Percentiles rank a stretch among this genome's conserved stretches.
Conservation (phyloP, 1,140 invertebrate genomes). For the Trichomalopsis sarcophagae region DNA sequence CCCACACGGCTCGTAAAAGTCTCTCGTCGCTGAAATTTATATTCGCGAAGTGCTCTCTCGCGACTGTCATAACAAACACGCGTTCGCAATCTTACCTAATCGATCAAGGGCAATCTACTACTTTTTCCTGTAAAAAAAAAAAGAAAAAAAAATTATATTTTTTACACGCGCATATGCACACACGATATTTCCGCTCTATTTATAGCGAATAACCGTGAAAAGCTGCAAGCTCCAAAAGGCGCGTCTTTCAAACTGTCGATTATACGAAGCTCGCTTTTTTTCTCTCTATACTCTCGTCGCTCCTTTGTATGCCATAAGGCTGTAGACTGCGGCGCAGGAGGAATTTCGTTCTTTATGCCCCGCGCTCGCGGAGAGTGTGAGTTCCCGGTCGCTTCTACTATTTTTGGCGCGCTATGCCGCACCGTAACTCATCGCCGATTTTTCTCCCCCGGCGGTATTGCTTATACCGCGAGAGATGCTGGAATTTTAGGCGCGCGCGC, state of each 20-base stretch:
- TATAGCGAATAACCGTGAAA: neutral
- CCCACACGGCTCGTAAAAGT: neutral
- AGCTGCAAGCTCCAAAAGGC: too few species aligned
- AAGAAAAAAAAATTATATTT: neutral
- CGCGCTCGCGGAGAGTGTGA: neutral
- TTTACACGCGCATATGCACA: too few species aligned
- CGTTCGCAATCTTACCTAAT: conserved; percentile 51
- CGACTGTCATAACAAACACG: conserved; percentile 63
- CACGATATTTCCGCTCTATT: neutral
- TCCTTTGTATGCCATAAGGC: neutral
- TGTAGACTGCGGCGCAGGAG: neutral
- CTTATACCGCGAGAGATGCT: neutral
- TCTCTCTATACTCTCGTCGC: neutral
- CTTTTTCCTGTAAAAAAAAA: too few species aligned
- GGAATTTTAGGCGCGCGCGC: neutral
- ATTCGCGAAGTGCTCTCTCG: conserved; percentile 25
- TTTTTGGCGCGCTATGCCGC: conserved; percentile 50
- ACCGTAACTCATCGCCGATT: conserved; percentile 54
- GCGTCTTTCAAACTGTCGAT: conserved; percentile 7
- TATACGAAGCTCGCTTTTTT: neutral
- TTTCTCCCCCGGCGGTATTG: conserved; percentile 44
- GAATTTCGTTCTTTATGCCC: conserved; percentile 40
- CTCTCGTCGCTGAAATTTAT: neutral
- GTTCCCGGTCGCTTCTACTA: conserved; percentile 28
- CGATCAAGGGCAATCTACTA: neutral